Percentiles rank a stretch among this genome's conserved stretches.
Conservation (phyloP, 2,113 vertebrate species). For the Phoxinus phoxinus region DNA sequence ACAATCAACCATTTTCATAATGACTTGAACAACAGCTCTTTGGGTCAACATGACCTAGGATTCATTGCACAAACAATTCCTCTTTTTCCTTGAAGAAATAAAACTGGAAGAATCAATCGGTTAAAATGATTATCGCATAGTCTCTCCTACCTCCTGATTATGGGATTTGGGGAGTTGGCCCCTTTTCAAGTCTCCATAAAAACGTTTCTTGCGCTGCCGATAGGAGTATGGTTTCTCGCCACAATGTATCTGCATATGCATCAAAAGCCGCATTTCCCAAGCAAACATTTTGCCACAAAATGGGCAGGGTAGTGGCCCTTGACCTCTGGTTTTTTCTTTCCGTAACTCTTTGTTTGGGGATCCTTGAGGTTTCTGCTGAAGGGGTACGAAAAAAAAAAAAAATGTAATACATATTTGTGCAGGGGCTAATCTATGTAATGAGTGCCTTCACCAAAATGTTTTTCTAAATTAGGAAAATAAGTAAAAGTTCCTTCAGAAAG, state of each 20-base stretch:
- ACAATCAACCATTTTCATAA: constrained; percentile 43
- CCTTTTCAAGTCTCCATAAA: constrained; percentile 50
- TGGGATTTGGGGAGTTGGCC: constrained; percentile 31
- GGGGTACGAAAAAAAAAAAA: background rate
- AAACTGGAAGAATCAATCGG: background rate
- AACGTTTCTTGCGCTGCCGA: constrained; percentile 46
- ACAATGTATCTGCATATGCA: constrained; percentile 64
- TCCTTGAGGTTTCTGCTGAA: constrained; percentile 9
- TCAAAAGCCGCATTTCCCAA: constrained; percentile 48
- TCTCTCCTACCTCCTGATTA: constrained; percentile 54
- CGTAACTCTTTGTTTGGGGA: constrained; percentile 36
- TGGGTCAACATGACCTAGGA: background rate
- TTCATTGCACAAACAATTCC: constrained; percentile 1
- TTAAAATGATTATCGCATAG: background rate
- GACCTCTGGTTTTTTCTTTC: constrained; percentile 41
- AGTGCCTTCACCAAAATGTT: background rate
- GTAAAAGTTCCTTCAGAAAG: background rate
- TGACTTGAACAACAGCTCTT: background rate
- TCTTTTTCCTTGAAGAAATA: constrained; percentile 2
- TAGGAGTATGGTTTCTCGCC: constrained; percentile 65
- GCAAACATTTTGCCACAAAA: constrained; percentile 55
- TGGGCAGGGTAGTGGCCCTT: constrained; percentile 49
- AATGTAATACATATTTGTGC: background rate
- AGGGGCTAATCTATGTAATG: background rate
- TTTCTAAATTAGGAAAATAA: background rate